phyloP scores from a whole-genome alignment of 1,140 invertebrate species.

The Penaeus indicus region DNA sequence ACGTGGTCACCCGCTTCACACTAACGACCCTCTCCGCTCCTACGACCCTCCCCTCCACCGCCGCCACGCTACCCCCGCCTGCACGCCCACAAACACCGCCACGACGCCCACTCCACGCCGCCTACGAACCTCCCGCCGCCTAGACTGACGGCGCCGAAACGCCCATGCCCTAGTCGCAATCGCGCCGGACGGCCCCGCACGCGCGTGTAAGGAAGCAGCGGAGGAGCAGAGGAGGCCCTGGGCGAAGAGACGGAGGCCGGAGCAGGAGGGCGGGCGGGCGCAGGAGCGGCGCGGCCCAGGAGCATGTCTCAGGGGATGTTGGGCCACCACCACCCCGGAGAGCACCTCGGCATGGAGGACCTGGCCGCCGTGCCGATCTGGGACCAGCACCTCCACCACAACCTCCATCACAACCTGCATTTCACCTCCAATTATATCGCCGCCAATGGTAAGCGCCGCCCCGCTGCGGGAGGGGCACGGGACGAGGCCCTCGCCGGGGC shows the following conservation, averaged over 20 bases:
- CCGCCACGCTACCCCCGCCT: too few species aligned
- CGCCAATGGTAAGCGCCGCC: conserved; percentile 46
- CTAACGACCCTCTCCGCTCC: too few species aligned
- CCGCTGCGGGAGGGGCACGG: background rate
- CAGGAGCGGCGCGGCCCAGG: background rate
- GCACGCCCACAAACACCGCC: too few species aligned
- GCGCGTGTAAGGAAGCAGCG: background rate
- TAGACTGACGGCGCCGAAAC: background rate
- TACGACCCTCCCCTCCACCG: too few species aligned
- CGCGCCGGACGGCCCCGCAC: background rate
- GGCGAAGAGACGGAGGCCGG: background rate
- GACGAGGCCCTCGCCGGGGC: too few species aligned
- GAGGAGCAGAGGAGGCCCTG: background rate
- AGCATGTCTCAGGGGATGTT: conserved; percentile 41
- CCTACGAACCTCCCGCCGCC: too few species aligned
- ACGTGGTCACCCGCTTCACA: conserved; percentile 8
- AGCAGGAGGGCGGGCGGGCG: background rate
- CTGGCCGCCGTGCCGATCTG: conserved; percentile 51
- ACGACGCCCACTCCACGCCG: too few species aligned
- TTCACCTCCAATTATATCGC: conserved; percentile 56
- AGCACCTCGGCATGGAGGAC: conserved; percentile 48
- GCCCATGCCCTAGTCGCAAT: background rate
- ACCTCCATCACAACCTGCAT: conserved; percentile 54
- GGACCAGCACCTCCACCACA: conserved; percentile 55
- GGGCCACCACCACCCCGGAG: conserved; percentile 25